These are phyloP conservation scores for Erebia epiphron DNA, from an alignment of 2,888 invertebrate species.

Conservation along the genomic window DNA sequence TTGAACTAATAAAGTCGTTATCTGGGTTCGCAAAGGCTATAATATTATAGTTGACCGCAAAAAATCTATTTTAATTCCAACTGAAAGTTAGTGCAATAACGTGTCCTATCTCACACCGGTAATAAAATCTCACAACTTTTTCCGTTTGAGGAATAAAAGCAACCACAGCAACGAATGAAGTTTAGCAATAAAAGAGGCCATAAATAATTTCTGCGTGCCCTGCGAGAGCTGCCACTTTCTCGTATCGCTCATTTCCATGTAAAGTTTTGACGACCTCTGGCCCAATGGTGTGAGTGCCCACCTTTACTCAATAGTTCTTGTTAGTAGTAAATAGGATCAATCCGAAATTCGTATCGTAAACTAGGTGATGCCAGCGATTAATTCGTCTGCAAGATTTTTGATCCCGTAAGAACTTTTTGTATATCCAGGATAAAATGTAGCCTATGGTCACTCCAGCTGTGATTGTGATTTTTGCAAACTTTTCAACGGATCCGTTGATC, in stretches of 20 bases:
- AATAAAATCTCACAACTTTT: constrained; percentile 80
- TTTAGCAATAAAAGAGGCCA: constrained; percentile 80
- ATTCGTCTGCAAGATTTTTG: too few species aligned
- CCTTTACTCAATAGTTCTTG: not conserved
- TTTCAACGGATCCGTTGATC: too few species aligned
- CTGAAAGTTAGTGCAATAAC: constrained; percentile 78
- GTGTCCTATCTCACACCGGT: constrained; percentile 80
- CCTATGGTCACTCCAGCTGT: too few species aligned
- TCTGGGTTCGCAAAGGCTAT: constrained; percentile 11
- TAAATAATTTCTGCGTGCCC: constrained; percentile 78
- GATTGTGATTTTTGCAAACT: too few species aligned
- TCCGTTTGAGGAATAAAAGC: constrained; percentile 79
- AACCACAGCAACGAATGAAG: constrained; percentile 81
- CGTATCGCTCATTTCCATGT: constrained; percentile 53
- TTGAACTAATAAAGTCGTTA: constrained; percentile 8
- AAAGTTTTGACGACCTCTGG: constrained; percentile 41
- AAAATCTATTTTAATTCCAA: constrained; percentile 74
- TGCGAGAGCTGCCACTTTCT: constrained; percentile 71
- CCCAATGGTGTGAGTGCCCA: not conserved
- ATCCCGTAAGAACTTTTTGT: too few species aligned
- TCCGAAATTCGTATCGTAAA: too few species aligned
- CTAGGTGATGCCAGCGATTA: too few species aligned
- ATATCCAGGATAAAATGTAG: too few species aligned
- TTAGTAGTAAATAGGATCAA: too few species aligned
- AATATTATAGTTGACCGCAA: constrained; percentile 58